Evolutionary conservation across 2,113 vertebrate genomes (phyloP), one percentile per base, ranked within the genome.

Genomic region (Podocnemis expansa): DNA sequence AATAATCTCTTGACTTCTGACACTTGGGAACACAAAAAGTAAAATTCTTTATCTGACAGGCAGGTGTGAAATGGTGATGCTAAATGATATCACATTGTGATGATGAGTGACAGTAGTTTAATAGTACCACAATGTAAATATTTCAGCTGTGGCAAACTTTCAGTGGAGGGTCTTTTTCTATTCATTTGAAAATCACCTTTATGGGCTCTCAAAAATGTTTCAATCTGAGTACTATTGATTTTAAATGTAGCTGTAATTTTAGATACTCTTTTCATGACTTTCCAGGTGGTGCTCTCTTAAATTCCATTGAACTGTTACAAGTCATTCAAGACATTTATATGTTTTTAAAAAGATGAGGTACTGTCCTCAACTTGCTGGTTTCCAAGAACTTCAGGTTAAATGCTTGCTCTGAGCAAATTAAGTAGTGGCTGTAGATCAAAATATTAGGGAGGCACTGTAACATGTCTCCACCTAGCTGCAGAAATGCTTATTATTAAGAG

Each of bases 71-170:
- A 52, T 11, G 0, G 2, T 11, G 10, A 13, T 34, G 3, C n/a
- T 54, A 25, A 47, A 17, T 1, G 0, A 29, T 31, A 52, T n/a
- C 22, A n/a, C 4, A 6, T 60, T 79, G 10, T 79, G 27, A 22
- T 9, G 7, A 38, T 54, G 49, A 91, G 79, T 2, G 3, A 63
- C 19, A 16, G 75, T 5, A 51, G 24, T 0, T 0, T 1, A n/a
- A 75, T 45, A 41, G 10, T 43, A 43, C 25, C 41, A 43, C 38
- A 25, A 27, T 14, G 25, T 38, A 76, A 76, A 76, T 14, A 76
- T 27, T n/a, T n/a, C 6, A 76, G 10, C n/a, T 41, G 10, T 75
- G 24, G 10, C 38, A 75, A 14, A 41, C 24, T 76, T 27, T 27
- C 41, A 25, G 41, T 76, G 12, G 38, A 43, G 12, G 41, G 22